These are phyloP conservation scores for Heliconius erato DNA, from an alignment of 2,888 invertebrate genomes.

Conservation along the genomic window DNA sequence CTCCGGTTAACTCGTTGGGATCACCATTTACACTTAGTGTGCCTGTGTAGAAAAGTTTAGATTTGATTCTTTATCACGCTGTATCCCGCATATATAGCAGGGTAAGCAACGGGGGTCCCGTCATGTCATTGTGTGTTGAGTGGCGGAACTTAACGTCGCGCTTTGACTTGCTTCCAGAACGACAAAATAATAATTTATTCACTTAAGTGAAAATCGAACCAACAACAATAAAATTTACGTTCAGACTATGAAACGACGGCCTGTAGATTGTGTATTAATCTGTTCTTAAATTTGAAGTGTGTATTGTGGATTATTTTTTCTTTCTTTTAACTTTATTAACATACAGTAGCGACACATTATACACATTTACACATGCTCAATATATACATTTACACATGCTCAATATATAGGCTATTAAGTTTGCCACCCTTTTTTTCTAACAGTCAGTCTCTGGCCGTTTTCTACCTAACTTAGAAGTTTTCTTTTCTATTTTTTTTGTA, in stretches of 20 bases:
- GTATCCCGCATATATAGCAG: background rate
- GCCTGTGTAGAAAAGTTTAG: constrained; percentile 67
- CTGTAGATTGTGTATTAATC: background rate
- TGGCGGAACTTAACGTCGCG: background rate
- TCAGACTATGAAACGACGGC: background rate
- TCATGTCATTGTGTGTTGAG: background rate
- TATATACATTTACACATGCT: background rate
- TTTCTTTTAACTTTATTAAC: background rate
- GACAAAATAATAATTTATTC: background rate
- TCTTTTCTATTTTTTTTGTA: too few species aligned
- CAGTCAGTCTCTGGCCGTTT: too few species aligned
- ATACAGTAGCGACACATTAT: background rate
- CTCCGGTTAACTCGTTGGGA: constrained; percentile 91
- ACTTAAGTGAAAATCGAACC: background rate
- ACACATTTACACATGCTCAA: background rate
- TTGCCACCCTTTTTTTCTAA: too few species aligned
- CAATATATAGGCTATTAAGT: too few species aligned
- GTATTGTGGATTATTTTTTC: background rate
- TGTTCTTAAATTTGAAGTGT: background rate
- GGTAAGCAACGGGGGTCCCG: background rate
- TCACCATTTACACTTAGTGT: constrained; percentile 93
- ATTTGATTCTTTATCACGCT: background rate
- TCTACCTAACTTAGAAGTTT: too few species aligned
- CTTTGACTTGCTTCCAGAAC: background rate
- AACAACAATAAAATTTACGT: background rate